A percentile compares a stretch with the other conserved stretches of the same genome.
Conservation (phyloP, 1,140 invertebrate genomes). For the Cotesia typhae region DNA sequence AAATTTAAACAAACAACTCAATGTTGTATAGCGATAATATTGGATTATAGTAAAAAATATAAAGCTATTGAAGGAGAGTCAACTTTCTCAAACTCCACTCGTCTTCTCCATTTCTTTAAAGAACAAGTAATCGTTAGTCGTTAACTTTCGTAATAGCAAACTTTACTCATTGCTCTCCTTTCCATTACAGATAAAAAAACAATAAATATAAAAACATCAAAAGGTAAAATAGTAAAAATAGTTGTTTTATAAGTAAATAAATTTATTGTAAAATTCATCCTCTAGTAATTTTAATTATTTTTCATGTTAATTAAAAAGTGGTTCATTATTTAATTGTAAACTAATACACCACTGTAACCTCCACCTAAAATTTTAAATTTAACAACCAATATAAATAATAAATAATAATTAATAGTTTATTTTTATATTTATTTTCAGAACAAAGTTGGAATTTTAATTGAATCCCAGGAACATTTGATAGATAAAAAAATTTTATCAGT, state of each 20-base stretch:
- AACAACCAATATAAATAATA: too few species aligned
- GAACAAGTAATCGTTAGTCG: conserved; percentile 16
- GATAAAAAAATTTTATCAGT: too few species aligned
- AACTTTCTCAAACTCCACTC: conserved; percentile 28
- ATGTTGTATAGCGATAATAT: neutral
- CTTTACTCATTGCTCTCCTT: conserved; percentile 5
- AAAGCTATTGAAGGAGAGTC: conserved; percentile 22
- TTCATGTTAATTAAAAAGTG: neutral
- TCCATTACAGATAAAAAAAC: neutral
- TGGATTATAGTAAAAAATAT: conserved; percentile 5
- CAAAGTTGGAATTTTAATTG: too few species aligned
- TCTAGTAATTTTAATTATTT: conserved; percentile 53
- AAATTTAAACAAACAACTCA: too few species aligned
- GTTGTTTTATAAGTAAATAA: neutral
- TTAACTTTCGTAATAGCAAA: conserved; percentile 4
- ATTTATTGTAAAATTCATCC: conserved; percentile 59
- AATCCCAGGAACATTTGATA: too few species aligned
- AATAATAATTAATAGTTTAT: too few species aligned
- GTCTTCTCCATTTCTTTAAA: conserved; percentile 13
- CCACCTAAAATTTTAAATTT: too few species aligned
- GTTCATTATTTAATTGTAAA: too few species aligned
- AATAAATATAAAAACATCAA: neutral
- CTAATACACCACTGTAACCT: too few species aligned
- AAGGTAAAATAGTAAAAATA: conserved; percentile 5
- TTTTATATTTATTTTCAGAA: too few species aligned